phyloP scores from a whole-genome alignment of 2,888 invertebrate species.

The Argyra leucocephala region DNA sequence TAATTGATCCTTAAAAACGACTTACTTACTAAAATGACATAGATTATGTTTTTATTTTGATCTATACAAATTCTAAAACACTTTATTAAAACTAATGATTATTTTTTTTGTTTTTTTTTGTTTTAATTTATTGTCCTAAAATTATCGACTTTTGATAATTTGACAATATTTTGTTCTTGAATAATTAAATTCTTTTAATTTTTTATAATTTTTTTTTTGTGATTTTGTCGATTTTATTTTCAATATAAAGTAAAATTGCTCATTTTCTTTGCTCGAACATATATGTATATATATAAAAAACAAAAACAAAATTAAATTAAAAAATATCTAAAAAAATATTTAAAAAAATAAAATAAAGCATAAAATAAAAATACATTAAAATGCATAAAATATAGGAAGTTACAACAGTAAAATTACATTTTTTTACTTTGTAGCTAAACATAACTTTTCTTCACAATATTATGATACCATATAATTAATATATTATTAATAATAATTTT shows the following conservation, averaged over 20 bases:
- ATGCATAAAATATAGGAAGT: not conserved
- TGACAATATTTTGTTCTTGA: not conserved
- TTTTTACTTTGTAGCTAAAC: not conserved
- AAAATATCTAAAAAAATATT: conserved; percentile 2
- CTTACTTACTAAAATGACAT: not conserved
- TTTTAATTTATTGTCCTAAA: not conserved
- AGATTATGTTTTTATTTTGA: not conserved
- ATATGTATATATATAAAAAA: too few relatives aligned
- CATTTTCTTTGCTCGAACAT: too few relatives aligned
- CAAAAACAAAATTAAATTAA: not conserved
- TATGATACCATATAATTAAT: not conserved
- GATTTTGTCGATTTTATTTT: too few relatives aligned
- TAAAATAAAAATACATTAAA: not conserved
- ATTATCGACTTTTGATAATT: not conserved
- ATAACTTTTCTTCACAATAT: not conserved
- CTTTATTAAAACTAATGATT: not conserved
- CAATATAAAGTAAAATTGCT: too few relatives aligned
- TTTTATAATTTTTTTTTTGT: not conserved
- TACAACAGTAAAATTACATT: not conserved
- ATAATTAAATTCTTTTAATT: not conserved
- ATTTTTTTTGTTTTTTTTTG: not conserved
- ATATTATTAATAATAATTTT: not conserved
- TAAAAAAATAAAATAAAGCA: not conserved
- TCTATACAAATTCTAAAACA: not conserved
- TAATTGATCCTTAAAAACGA: too few relatives aligned